Percentiles rank a stretch among this genome's conserved stretches.
Evolutionary conservation across 2,888 invertebrate genomes (phyloP).

Genomic region (Aethes cnicana): DNA sequence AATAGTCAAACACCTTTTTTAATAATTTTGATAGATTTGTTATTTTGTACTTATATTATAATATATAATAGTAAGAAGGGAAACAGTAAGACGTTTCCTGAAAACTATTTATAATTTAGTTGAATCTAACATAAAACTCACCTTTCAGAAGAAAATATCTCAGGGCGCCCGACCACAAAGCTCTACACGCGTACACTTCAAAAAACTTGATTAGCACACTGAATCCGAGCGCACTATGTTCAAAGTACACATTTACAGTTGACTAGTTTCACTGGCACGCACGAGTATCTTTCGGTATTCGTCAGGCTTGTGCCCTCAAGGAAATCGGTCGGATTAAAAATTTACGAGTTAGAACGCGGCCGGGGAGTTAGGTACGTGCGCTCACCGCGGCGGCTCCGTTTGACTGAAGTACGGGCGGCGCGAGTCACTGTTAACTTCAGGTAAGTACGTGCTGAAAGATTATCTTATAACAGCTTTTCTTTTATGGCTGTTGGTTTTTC

Average conservation of each 20-base stretch:
- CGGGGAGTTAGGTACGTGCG: constrained; percentile 37
- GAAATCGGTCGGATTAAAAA: constrained; percentile 66
- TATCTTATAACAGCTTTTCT: too few species aligned
- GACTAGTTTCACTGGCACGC: constrained; percentile 1
- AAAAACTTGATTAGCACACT: constrained; percentile 56
- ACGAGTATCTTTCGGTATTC: too few species aligned
- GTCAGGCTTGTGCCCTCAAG: constrained; percentile 36
- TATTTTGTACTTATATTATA: too few species aligned
- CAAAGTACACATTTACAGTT: constrained; percentile 15
- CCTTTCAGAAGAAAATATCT: constrained; percentile 62
- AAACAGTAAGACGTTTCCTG: neutral
- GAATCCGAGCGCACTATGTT: constrained; percentile 36
- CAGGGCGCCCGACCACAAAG: constrained; percentile 62
- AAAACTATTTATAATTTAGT: neutral
- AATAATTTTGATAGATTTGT: too few species aligned
- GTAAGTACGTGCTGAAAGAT: too few species aligned
- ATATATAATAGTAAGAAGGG: too few species aligned
- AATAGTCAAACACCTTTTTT: too few species aligned
- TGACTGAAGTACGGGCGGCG: constrained; percentile 33
- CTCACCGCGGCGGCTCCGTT: constrained; percentile 32
- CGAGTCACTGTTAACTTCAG: neutral
- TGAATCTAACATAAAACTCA: constrained; percentile 42
- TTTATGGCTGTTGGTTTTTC: too few species aligned
- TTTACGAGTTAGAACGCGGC: constrained; percentile 51
- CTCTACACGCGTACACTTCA: constrained; percentile 63